These are phyloP conservation scores for Chymomyza procnemis DNA, from an alignment of 2,888 invertebrate genomes.

Conservation along the genomic window DNA sequence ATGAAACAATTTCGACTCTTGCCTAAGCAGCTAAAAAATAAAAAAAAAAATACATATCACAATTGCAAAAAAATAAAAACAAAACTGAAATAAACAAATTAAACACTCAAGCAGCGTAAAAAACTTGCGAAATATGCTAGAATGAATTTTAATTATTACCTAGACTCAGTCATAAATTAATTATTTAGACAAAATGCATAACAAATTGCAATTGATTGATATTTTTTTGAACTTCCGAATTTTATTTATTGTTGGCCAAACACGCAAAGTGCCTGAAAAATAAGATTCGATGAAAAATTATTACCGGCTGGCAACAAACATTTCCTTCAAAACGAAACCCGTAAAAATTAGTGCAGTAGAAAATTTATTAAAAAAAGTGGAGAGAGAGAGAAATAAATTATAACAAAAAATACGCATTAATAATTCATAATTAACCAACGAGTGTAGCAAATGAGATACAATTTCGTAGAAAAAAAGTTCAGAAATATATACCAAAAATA, in stretches of 20 bases:
- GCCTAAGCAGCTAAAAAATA: constrained; percentile 27
- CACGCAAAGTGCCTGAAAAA: background rate
- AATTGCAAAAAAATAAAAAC: constrained; percentile 2
- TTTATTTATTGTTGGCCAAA: constrained; percentile 1
- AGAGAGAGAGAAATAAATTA: background rate
- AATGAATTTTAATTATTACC: background rate
- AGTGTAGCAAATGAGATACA: background rate
- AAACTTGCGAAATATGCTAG: background rate
- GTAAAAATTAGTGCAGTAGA: background rate
- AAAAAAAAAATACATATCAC: background rate
- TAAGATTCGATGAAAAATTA: background rate
- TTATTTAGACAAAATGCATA: background rate
- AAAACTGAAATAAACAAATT: constrained; percentile 5
- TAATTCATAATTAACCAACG: background rate
- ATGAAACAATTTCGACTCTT: constrained; percentile 42
- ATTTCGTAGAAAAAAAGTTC: background rate
- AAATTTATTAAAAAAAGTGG: background rate
- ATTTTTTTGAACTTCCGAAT: background rate
- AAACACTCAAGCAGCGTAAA: background rate
- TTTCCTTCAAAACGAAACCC: background rate
- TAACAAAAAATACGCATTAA: background rate
- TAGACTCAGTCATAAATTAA: background rate
- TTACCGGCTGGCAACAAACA: background rate
- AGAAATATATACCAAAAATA: too few species aligned
- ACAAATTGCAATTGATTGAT: background rate